Conservation (phyloP, 1,140 invertebrate species). For the Ceratoteleas bidentatus region DNA sequence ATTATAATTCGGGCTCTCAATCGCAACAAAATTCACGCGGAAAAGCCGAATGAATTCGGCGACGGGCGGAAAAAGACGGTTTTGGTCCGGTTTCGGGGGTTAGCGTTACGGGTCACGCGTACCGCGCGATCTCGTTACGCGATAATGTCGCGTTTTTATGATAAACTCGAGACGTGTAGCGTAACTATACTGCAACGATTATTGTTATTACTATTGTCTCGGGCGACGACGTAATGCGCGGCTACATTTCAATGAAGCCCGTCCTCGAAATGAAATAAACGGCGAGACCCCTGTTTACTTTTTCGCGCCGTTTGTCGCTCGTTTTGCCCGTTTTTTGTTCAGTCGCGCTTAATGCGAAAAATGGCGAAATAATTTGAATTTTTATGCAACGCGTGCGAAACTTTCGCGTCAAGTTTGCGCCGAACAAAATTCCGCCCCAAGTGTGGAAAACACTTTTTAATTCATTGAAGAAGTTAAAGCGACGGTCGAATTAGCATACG, state of each 20-base stretch:
- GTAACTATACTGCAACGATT: conserved; percentile 46
- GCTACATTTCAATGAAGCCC: conserved; percentile 45
- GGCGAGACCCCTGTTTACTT: conserved; percentile 25
- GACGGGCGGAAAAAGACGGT: conserved; percentile 43
- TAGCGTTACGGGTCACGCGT: conserved; percentile 3
- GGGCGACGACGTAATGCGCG: conserved; percentile 34
- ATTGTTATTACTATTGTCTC: conserved; percentile 51
- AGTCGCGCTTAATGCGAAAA: conserved; percentile 38
- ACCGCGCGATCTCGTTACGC: conserved; percentile 38
- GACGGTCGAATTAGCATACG: conserved; percentile 46
- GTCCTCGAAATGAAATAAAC: conserved; percentile 29
- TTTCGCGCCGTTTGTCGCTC: background rate
- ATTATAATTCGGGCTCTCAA: conserved; percentile 63
- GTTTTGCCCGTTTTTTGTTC: background rate
- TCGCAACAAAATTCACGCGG: conserved; percentile 63
- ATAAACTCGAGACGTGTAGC: conserved; percentile 28
- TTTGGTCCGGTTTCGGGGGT: conserved; percentile 15
- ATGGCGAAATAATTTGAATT: conserved; percentile 59
- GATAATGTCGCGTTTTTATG: conserved; percentile 42
- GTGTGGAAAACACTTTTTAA: conserved; percentile 53
- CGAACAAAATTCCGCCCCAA: conserved; percentile 27
- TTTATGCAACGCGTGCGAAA: conserved; percentile 42
- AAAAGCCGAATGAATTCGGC: background rate
- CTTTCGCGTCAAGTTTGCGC: conserved; percentile 26
- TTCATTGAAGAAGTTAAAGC: conserved; percentile 50